phyloP scores from a whole-genome alignment of 2,888 invertebrate genomes.

The Plemyria rubiginata region DNA sequence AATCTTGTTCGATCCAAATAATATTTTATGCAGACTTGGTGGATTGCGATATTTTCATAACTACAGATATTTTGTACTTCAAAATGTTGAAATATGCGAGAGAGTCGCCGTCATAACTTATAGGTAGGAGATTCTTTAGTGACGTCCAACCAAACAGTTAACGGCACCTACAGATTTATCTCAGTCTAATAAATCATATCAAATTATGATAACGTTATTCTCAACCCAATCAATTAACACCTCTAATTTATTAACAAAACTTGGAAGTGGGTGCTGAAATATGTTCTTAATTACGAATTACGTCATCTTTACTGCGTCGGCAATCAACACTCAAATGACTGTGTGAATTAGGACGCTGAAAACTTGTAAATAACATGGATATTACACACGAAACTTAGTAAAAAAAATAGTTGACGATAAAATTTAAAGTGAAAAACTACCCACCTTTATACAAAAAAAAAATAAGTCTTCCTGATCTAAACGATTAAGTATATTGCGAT shows the following conservation, averaged over 20 bases:
- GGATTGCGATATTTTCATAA: too few relatives aligned
- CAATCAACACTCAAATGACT: conserved; percentile 29
- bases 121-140: too few relatives aligned
- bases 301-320: conserved; percentile 20
- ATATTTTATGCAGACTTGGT: too few relatives aligned
- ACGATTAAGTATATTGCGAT: conserved; percentile 38
- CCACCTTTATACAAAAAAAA: conserved; percentile 16
- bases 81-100: too few relatives aligned
- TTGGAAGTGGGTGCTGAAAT: conserved; percentile 14
- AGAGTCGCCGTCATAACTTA: too few relatives aligned
- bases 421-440: neutral
- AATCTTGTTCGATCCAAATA: too few relatives aligned
- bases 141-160: neutral
- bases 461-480: conserved; percentile 27
- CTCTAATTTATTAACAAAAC: conserved; percentile 7
- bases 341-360: conserved; percentile 34
- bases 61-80: too few relatives aligned
- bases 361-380: neutral
- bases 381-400: neutral
- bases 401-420: neutral
- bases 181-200: neutral
- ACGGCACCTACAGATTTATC: neutral
- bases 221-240: neutral
- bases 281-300: conserved; percentile 23
- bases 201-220: conserved; percentile 8